Conservation (phyloP, 2,797 vertebrate species). For the Tarsius wallacei region DNA sequence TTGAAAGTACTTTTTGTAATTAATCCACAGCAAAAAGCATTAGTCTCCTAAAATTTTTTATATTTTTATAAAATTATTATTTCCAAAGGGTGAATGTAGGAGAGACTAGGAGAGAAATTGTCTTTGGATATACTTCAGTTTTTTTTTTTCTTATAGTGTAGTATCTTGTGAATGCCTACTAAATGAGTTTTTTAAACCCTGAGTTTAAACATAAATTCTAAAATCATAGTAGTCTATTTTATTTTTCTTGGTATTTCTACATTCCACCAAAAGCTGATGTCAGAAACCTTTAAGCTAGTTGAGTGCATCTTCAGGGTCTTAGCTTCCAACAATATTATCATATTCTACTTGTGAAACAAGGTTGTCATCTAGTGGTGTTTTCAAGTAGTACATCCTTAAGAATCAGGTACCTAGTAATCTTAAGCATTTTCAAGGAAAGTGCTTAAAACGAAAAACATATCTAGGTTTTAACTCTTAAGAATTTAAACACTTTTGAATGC, state of each 20-base stretch:
- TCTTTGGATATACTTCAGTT: conserved; percentile 48
- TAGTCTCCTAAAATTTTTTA: conserved; percentile 12
- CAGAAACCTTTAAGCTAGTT: conserved; percentile 62
- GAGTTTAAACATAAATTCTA: conserved; percentile 64
- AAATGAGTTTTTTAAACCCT: conserved; percentile 54
- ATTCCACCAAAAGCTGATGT: conserved; percentile 26
- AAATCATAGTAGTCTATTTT: conserved; percentile 52
- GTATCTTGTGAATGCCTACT: conserved; percentile 66
- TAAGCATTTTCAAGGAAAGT: conserved; percentile 58
- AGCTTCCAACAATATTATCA: accelerated
- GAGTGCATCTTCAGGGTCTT: conserved; percentile 18
- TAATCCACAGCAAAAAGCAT: background rate
- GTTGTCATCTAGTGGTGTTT: conserved; percentile 89
- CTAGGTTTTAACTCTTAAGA: conserved; percentile 45
- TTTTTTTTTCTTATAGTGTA: conserved; percentile 69
- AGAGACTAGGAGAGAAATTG: conserved; percentile 28
- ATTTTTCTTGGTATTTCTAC: conserved; percentile 9
- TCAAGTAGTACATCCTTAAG: background rate
- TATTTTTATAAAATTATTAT: conserved; percentile 58
- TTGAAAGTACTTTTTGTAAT: conserved; percentile 40
- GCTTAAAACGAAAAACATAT: conserved; percentile 44
- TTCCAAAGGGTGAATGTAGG: conserved; percentile 50
- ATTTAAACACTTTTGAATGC: conserved; percentile 42
- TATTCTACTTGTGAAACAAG: conserved; percentile 83
- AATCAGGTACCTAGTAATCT: background rate